Evolutionary conservation across 2,888 invertebrate genomes (phyloP).

Genomic region (Folsomia candida): DNA sequence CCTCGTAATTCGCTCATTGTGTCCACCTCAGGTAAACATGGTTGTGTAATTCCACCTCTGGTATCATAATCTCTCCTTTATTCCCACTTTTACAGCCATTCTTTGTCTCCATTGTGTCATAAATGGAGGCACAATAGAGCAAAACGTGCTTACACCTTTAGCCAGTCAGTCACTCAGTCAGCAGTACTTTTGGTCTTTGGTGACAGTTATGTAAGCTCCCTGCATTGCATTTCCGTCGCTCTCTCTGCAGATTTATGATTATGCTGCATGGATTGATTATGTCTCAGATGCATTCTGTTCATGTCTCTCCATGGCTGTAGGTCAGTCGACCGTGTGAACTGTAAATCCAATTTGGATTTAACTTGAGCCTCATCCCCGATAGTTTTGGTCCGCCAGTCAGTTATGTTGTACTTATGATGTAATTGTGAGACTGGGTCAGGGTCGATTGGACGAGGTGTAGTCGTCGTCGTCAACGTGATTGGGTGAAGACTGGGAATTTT

Average conservation of each 20-base stretch:
- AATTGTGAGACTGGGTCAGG: background rate
- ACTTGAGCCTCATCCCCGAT: background rate
- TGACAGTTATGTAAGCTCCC: background rate
- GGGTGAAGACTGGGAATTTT: background rate
- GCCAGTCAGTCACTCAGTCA: background rate
- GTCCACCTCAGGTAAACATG: background rate
- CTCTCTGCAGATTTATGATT: background rate
- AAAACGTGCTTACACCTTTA: background rate
- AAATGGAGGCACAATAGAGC: background rate
- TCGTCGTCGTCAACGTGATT: background rate
- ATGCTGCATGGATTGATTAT: background rate
- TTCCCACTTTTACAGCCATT: background rate
- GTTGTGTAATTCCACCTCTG: background rate
- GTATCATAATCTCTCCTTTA: background rate
- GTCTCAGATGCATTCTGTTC: background rate
- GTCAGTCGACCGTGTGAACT: background rate
- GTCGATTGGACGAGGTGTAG: background rate
- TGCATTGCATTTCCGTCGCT: background rate
- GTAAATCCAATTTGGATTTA: background rate
- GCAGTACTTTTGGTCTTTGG: background rate
- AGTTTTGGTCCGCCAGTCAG: background rate
- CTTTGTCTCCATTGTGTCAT: background rate
- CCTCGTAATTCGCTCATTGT: slow-evolving; percentile 9
- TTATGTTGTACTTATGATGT: background rate
- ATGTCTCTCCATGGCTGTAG: background rate